Conservation (phyloP, 2,888 invertebrate species). For the Cephus nigrinus region DNA sequence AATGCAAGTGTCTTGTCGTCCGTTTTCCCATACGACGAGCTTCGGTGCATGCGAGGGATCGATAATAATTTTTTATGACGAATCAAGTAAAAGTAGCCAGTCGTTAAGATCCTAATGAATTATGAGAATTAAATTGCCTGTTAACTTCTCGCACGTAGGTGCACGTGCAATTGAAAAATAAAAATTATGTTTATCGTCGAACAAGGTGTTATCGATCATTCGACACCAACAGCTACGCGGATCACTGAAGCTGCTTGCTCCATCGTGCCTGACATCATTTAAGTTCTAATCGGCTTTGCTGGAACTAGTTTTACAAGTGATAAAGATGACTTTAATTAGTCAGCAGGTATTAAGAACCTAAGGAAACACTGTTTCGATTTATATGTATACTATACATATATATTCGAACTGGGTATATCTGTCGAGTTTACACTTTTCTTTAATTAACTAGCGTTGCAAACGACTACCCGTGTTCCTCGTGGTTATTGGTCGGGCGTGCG, state of each 20-base stretch:
- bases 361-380: background rate
- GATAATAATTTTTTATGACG: background rate
- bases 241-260: background rate
- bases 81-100: background rate
- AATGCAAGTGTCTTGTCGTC: background rate
- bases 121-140: background rate
- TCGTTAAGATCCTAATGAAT: background rate
- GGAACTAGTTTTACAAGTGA: conserved; percentile 26
- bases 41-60: background rate
- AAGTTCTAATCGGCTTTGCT: conserved; percentile 5
- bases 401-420: background rate
- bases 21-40: background rate
- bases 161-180: background rate
- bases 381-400: background rate
- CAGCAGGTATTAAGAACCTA: background rate
- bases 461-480: background rate
- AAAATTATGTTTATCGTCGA: background rate
- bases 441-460: background rate
- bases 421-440: conserved; percentile 9
- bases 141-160: background rate
- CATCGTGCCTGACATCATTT: conserved; percentile 15
- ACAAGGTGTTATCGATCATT: background rate
- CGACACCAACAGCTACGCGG: background rate
- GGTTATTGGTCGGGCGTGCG: background rate
- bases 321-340: conserved; percentile 2